Conservation (phyloP, 2,113 vertebrate genomes). For the Smithornis capensis region DNA sequence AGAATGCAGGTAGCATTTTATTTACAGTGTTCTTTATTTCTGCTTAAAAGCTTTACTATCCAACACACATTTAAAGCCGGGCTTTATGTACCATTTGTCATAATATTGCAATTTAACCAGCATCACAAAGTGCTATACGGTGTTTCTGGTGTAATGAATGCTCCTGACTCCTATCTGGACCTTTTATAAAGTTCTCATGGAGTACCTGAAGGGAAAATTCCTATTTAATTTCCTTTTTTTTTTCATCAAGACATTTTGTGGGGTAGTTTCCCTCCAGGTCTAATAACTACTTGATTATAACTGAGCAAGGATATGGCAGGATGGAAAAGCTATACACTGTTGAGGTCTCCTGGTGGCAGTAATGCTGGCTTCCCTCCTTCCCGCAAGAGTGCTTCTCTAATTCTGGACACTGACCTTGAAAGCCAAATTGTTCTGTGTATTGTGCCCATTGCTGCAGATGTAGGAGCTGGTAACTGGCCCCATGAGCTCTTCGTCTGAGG, state of each 20-base stretch:
- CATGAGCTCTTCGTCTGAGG: accelerated
- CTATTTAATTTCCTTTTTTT: not conserved
- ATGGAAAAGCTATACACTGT: not conserved
- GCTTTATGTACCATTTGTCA: not conserved
- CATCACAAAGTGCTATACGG: not conserved
- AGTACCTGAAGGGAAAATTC: not conserved
- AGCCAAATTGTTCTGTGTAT: not conserved
- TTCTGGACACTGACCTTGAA: not conserved
- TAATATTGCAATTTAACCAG: not conserved
- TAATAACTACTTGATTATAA: not conserved
- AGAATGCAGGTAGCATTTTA: not conserved
- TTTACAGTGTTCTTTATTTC: not conserved
- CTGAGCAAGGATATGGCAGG: not conserved
- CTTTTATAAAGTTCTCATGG: not conserved
- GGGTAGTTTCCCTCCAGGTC: not conserved
- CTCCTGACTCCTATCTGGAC: not conserved
- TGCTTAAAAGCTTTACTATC: not conserved
- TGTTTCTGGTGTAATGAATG: not conserved
- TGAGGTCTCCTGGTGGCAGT: not conserved
- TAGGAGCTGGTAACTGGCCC: not conserved
- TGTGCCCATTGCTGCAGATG: not conserved
- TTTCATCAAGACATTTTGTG: not conserved
- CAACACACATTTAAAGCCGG: not conserved
- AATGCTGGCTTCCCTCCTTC: not conserved
- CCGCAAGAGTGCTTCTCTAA: not conserved